Evolutionary conservation across 2,888 invertebrate genomes (phyloP).

Genomic region (Strigamia crassipes): DNA sequence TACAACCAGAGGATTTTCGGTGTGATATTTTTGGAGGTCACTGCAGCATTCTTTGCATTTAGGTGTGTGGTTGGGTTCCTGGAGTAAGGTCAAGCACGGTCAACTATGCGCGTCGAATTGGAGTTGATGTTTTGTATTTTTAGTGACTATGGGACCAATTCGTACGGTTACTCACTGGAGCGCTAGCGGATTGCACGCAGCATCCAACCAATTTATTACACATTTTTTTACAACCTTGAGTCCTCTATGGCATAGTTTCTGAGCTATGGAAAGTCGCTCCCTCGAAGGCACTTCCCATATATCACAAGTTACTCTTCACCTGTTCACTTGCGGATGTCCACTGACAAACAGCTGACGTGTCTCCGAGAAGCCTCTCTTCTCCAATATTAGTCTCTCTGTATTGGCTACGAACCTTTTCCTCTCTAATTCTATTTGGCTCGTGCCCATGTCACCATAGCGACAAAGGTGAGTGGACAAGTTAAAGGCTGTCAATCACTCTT

Average conservation of each 20-base stretch:
- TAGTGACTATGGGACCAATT: neutral
- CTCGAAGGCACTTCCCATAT: neutral
- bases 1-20: no score
- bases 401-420: neutral
- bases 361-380: neutral
- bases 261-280: neutral
- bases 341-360: neutral
- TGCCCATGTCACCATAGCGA: neutral
- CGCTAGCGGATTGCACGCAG: neutral
- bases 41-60: no score
- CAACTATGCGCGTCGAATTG: neutral
- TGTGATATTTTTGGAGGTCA: no score
- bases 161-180: neutral
- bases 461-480: conserved; percentile 11
- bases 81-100: no score
- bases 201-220: neutral
- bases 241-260: neutral
- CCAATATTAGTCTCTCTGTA: neutral
- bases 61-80: no score
- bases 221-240: neutral
- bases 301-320: conserved; percentile 8
- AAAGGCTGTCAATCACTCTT: neutral
- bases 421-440: neutral
- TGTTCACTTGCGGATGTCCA: conserved; percentile 17
- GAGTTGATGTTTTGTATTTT: conserved; percentile 10